A percentile compares a stretch with the other conserved stretches of the same genome.
These are phyloP conservation scores for Synanthedon formicaeformis DNA, from an alignment of 2,888 invertebrate species.

Conservation along the genomic window DNA sequence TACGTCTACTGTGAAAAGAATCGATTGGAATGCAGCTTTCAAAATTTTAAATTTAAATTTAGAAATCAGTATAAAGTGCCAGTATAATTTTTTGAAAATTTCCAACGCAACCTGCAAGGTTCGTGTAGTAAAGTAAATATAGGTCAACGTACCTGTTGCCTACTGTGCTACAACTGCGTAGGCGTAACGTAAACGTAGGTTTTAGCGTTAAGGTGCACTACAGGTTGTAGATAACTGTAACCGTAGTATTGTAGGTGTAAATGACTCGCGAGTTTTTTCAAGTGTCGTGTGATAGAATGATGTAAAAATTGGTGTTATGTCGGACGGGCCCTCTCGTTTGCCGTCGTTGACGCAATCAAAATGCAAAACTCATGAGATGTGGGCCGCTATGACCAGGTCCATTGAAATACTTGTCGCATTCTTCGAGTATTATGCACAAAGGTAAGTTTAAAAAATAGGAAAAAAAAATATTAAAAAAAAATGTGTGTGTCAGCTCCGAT, in stretches of 20 bases:
- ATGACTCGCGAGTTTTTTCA: neutral
- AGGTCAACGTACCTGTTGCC: conserved; percentile 33
- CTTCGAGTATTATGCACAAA: conserved; percentile 85
- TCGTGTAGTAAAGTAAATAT: conserved; percentile 5
- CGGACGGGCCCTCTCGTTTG: conserved; percentile 46
- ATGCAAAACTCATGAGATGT: conserved; percentile 76
- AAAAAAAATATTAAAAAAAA: too few species aligned
- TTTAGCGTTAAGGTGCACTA: neutral
- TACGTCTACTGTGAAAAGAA: neutral
- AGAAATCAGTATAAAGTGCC: conserved; percentile 7
- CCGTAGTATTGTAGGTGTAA: neutral
- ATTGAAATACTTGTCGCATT: conserved; percentile 85
- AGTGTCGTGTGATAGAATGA: conserved; percentile 1
- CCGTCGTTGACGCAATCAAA: conserved; percentile 44
- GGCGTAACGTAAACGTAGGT: conserved; percentile 5
- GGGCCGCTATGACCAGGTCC: conserved; percentile 84
- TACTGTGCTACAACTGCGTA: conserved; percentile 20
- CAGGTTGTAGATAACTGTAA: neutral
- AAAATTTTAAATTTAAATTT: neutral
- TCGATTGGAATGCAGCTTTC: neutral
- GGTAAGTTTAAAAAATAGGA: conserved; percentile 52
- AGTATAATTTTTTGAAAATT: conserved; percentile 11
- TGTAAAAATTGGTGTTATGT: conserved; percentile 34
- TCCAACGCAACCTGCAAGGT: neutral
- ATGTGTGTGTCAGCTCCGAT: too few species aligned